Conservation (phyloP, 2,888 invertebrate genomes). For the Lypha dubia region DNA sequence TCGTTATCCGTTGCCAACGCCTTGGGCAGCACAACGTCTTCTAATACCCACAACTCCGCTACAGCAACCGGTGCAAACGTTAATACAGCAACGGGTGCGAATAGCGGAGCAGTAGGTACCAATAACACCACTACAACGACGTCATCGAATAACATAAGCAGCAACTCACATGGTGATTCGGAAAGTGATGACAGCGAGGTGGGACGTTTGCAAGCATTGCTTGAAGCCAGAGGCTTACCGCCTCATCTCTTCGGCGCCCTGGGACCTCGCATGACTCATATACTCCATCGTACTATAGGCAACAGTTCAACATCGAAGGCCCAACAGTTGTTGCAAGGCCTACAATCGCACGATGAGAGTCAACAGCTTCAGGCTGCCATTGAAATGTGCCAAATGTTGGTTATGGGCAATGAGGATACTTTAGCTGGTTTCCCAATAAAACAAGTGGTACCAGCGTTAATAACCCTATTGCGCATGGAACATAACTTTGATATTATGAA, state of each 20-base stretch:
- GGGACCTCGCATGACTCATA: slow-evolving; percentile 97
- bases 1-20: slow-evolving; percentile 78
- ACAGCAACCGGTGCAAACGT: slow-evolving; percentile 70
- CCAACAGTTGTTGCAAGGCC: slow-evolving; percentile 94
- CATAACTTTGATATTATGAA: slow-evolving; percentile 99
- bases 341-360: slow-evolving; percentile 97
- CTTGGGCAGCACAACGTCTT: slow-evolving; percentile 72
- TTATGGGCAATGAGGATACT: slow-evolving; percentile 99
- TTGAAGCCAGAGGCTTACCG: slow-evolving; percentile 97
- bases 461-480: slow-evolving; percentile 96
- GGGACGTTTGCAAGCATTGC: slow-evolving; percentile 95
- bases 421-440: slow-evolving; percentile 99
- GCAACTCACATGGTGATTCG: slow-evolving; percentile 85
- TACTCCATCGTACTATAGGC: slow-evolving; percentile 96
- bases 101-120: slow-evolving; percentile 69
- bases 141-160: slow-evolving; percentile 75
- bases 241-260: slow-evolving; percentile 98
- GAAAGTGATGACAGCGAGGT: slow-evolving; percentile 97
- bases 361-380: slow-evolving; percentile 98
- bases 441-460: slow-evolving; percentile 97
- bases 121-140: slow-evolving; percentile 78
- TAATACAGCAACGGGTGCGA: slow-evolving; percentile 74
- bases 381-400: slow-evolving; percentile 98
- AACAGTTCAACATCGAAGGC: slow-evolving; percentile 94
- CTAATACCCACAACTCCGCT: slow-evolving; percentile 70